A percentile compares a stretch with the other conserved stretches of the same genome.
phyloP scores from a whole-genome alignment of 2,113 vertebrate genomes.

The Accipiter virgatus region DNA sequence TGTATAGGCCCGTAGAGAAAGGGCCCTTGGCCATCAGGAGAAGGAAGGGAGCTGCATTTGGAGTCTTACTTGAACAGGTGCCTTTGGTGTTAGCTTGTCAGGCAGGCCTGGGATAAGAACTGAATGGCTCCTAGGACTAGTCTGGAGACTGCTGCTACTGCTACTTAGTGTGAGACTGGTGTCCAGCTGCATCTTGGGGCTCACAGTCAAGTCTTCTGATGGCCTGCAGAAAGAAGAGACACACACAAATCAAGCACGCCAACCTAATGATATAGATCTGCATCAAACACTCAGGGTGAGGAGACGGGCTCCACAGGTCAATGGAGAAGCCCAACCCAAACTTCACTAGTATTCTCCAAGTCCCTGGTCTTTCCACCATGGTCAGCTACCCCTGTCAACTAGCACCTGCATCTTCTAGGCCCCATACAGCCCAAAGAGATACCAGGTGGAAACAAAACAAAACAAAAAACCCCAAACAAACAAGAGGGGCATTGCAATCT shows the following conservation, averaged over 20 bases:
- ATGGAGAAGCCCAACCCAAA: background rate
- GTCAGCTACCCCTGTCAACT: background rate
- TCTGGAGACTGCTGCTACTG: slow-evolving; percentile 72
- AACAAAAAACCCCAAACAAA: background rate
- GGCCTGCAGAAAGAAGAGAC: slow-evolving; percentile 71
- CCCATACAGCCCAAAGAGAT: background rate
- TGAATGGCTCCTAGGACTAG: slow-evolving; percentile 81
- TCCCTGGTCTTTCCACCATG: background rate
- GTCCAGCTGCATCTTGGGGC: slow-evolving; percentile 86
- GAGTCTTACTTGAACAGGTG: slow-evolving; percentile 78
- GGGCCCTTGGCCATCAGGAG: background rate
- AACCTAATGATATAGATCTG: background rate
- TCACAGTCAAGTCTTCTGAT: slow-evolving; percentile 85
- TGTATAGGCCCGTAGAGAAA: background rate
- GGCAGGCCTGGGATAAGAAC: slow-evolving; percentile 85
- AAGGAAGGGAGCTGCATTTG: background rate
- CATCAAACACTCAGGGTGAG: background rate
- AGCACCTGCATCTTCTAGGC: background rate
- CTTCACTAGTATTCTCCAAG: background rate
- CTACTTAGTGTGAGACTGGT: slow-evolving; percentile 75
- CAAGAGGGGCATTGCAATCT: background rate
- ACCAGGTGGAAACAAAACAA: background rate
- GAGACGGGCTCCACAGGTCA: background rate
- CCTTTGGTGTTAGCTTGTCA: slow-evolving; percentile 80
- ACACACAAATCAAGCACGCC: background rate